Conservation (phyloP, 2,888 invertebrate species). For the Artemia sp. region DNA sequence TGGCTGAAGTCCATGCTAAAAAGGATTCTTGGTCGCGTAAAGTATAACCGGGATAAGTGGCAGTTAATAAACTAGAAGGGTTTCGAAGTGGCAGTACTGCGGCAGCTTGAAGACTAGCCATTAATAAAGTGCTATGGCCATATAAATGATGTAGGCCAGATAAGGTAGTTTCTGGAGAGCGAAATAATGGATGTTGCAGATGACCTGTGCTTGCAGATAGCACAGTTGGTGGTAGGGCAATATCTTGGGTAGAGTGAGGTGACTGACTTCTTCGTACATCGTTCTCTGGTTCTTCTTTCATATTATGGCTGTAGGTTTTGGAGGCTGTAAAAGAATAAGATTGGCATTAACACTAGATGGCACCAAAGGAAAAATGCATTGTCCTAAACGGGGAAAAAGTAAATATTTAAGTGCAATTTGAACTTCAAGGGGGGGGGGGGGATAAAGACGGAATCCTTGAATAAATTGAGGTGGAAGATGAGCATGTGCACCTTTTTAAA, state of each 20-base stretch:
- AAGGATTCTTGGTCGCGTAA: conserved; percentile 10
- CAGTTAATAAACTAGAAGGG: conserved; percentile 3
- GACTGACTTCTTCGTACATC: conserved; percentile 5
- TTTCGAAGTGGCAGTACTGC: neutral
- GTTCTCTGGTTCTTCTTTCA: conserved; percentile 6
- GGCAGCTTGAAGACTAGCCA: conserved; percentile 9
- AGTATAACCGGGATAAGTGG: neutral
- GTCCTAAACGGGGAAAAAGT: no score
- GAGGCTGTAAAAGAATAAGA: neutral
- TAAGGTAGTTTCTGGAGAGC: neutral
- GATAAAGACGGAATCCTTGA: no score
- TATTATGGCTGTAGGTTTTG: conserved; percentile 4
- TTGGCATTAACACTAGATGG: no score
- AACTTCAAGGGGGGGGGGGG: no score
- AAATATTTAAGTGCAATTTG: no score
- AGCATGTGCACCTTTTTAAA: no score
- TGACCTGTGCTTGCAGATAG: conserved; percentile 13
- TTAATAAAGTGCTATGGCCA: neutral
- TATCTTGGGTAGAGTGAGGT: neutral
- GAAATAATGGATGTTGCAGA: neutral
- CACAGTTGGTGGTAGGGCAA: neutral
- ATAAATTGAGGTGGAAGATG: no score
- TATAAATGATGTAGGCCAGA: neutral
- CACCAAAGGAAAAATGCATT: no score
- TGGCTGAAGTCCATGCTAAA: neutral